Base-by-base conservation (phyloP, 1,140 invertebrate species). In the Gryon sp. region DNA sequence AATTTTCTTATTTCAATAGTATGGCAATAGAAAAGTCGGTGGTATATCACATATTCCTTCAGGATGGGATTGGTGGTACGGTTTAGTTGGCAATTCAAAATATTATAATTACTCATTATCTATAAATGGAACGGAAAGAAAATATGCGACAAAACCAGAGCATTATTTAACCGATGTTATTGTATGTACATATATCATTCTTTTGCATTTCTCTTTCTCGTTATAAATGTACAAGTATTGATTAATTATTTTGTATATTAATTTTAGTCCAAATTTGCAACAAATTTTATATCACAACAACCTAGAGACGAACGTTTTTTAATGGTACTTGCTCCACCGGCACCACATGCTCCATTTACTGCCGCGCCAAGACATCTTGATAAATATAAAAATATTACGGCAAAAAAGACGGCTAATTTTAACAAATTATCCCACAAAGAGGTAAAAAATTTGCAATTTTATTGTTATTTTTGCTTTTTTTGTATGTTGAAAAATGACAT, bases 101-200 rank as follows among this genome's bases (percentile, higher is more conserved):
- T 98, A 98, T 87, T 97, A 96, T 82, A 93, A 97, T 87, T 98
- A 96, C 81, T 92, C 92, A 0, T 85, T 98, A n/a, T 96, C 95
- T 1, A 91, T 96, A 43, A 96, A 98, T 88, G 94, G 93, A 4
- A 90, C 90, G 0, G 86, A 89, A 20, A 89, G 88, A 36, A 89
- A 90, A 38, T 90, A 92, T 76, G 92, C 92, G 11, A 76, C 89
- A n/a, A 52, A 68, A 6, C 15, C 6, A 86, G 89, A 19, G 91
- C 94, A 63, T n/a, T 97, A 98, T 83, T 89, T 97, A 4, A 97
- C 96, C 3, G 95, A 97, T 90, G 90, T 96, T 57, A 92, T 98
- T 74, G 94, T 95, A 89, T 91, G 92, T 91, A 55, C 6, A n/a
- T 8, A 30, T n/a, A n/a, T n/a, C n/a, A n/a, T n/a, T n/a, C n/a